Evolutionary conservation across 1,140 invertebrate genomes (phyloP).

Genomic region (Drosophila grimshawi): DNA sequence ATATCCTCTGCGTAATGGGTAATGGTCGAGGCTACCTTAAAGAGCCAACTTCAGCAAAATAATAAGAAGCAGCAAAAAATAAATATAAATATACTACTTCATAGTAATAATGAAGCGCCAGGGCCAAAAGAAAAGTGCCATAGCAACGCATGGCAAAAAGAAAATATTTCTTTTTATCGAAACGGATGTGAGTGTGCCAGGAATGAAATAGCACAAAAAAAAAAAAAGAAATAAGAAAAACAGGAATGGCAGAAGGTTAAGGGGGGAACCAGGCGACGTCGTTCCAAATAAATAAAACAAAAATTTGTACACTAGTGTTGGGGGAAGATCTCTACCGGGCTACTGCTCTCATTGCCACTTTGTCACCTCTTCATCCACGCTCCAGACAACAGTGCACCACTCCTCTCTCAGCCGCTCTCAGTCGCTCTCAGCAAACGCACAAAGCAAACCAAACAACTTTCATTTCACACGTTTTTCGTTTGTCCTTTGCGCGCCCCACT

Average conservation of each 20-base stretch:
- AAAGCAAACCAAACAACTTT: conserved; percentile 79
- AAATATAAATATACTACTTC: conserved; percentile 75
- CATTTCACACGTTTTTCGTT: conserved; percentile 78
- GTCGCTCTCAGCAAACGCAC: conserved; percentile 31
- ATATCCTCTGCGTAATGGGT: conserved; percentile 79
- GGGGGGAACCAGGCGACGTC: conserved; percentile 37
- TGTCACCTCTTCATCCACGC: conserved; percentile 36
- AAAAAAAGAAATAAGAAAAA: conserved; percentile 23
- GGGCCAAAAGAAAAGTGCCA: conserved; percentile 59
- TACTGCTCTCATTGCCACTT: conserved; percentile 40
- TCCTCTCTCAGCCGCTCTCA: neutral
- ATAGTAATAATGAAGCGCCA: conserved; percentile 74
- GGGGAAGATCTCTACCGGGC: conserved; percentile 13
- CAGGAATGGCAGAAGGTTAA: neutral
- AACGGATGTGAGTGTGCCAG: conserved; percentile 83
- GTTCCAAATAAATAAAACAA: conserved; percentile 68
- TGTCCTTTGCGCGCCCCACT: conserved; percentile 34
- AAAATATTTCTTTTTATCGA: conserved; percentile 84
- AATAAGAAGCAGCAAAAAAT: conserved; percentile 55
- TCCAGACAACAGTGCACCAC: neutral
- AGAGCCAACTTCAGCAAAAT: conserved; percentile 74
- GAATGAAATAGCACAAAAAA: conserved; percentile 67
- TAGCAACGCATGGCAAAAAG: conserved; percentile 75
- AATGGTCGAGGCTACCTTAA: conserved; percentile 65
- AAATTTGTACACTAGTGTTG: conserved; percentile 39